A percentile compares a stretch with the other conserved stretches of the same genome.
These are phyloP conservation scores for Dorcus hopei DNA, from an alignment of 2,888 invertebrate species.

Conservation along the genomic window DNA sequence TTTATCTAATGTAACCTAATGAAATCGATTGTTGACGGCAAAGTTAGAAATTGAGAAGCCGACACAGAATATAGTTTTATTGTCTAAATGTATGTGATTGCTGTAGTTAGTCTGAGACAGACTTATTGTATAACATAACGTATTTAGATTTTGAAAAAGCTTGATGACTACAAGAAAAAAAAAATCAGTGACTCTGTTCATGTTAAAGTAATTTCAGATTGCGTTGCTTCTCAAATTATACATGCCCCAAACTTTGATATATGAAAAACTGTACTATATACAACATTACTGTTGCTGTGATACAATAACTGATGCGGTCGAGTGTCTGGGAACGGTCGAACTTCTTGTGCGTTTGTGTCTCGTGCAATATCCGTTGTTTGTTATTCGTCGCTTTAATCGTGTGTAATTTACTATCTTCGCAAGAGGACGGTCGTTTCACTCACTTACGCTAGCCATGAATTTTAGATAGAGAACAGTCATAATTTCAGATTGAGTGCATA, in stretches of 20 bases:
- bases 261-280: conserved; percentile 35
- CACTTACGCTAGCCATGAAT: conserved; percentile 25
- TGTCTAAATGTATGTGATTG: conserved; percentile 46
- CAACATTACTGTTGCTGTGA: conserved; percentile 48
- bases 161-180: background rate
- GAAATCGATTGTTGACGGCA: conserved; percentile 37
- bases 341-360: background rate
- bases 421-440: conserved; percentile 13
- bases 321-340: background rate
- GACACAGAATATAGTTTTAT: conserved; percentile 40
- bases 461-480: conserved; percentile 30
- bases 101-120: conserved; percentile 30
- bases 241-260: conserved; percentile 32
- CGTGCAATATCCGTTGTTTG: conserved; percentile 11
- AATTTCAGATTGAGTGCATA: conserved; percentile 11
- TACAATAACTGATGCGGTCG: conserved; percentile 30
- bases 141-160: background rate
- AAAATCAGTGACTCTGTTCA: background rate
- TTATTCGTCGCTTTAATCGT: conserved; percentile 15
- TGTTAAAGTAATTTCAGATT: background rate
- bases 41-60: conserved; percentile 37
- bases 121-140: background rate
- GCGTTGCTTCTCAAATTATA: background rate
- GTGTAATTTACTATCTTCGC: background rate
- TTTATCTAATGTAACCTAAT: conserved; percentile 14